Conservation (phyloP, 2,888 invertebrate species). For the Leptinotarsa peninsularis region DNA sequence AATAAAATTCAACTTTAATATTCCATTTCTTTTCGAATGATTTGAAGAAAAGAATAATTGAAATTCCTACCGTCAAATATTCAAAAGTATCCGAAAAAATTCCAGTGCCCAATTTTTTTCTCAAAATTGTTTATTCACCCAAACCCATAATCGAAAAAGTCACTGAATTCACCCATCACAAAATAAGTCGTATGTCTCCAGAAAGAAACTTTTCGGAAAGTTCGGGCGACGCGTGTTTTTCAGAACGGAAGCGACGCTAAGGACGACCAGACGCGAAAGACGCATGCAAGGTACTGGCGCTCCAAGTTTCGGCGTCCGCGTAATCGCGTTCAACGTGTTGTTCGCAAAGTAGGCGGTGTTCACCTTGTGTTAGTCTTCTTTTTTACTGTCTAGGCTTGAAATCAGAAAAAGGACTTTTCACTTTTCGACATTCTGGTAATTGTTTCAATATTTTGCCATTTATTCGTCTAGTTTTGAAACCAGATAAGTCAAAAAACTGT, state of each 20-base stretch:
- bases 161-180: constrained; percentile 13
- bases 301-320: constrained; percentile 17
- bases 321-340: constrained; percentile 11
- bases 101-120: neutral
- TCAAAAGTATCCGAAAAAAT: neutral
- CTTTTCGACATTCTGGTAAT: neutral
- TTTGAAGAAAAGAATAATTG: neutral
- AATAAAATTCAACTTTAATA: too few relatives aligned
- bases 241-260: neutral
- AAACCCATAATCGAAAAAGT: neutral
- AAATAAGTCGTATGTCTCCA: neutral
- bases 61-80: constrained; percentile 13
- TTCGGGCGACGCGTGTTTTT: constrained; percentile 14
- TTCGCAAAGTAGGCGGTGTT: constrained; percentile 17
- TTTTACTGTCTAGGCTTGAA: neutral
- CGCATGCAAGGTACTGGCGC: constrained; percentile 18
- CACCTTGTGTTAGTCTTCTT: neutral
- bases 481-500: too few relatives aligned
- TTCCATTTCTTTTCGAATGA: neutral
- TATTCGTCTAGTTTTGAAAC: neutral
- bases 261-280: constrained; percentile 14
- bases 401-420: neutral
- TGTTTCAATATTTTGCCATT: neutral
- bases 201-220: neutral
- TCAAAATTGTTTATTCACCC: constrained; percentile 1